Base-by-base conservation (phyloP, 2,888 invertebrate species). In the Rosalia funebris region DNA sequence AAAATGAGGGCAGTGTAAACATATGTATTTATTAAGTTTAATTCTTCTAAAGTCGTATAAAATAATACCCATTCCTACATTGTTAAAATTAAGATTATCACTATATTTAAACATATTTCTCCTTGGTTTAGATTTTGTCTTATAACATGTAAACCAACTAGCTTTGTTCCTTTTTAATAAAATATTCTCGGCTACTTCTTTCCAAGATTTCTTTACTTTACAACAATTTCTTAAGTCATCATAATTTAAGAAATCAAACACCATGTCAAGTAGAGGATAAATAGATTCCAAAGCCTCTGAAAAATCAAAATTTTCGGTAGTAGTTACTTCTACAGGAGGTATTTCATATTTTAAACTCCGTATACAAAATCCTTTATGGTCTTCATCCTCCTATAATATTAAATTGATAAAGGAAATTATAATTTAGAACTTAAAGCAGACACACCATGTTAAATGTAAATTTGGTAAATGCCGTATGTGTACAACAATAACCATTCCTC, bases 141-240 rank as follows among this genome's bases (percentile, higher is more conserved):
- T 69, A 46, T 66, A 73, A 62, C 72, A 75, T 1, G 75, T 70
- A 44, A 77, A 69, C 77, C 77, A 78, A 60, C 74, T 73, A 1
- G 71, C 58, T 50, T 68, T 62, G 15, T 55, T 66, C 54, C 77
- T 64, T 58, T 69, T 77, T 14, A 48, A 50, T 31, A 77, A 48
- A 41, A 69, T 62, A 41, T 56, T 68, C 9, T 67, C 59, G 4
- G 75, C 76, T n/a, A 67, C 63, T 20, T 66, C 66, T 55, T 66
- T 66, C 78, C 78, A 78, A n/a, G 68, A 63, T 20, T 63, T 55
- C 50, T 72, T 75, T 11, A 78, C 74, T 59, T 66, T 17, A 17
- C 66, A 55, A 39, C 73, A 75, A 5, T 48, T 65, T 67, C 69
- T 67, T 52, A 78, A 63, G 39, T 76, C 76, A 20, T 70, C 63